These are phyloP conservation scores for Chaunax sp. DNA, from an alignment of 2,797 vertebrate genomes.

Conservation along the genomic window DNA sequence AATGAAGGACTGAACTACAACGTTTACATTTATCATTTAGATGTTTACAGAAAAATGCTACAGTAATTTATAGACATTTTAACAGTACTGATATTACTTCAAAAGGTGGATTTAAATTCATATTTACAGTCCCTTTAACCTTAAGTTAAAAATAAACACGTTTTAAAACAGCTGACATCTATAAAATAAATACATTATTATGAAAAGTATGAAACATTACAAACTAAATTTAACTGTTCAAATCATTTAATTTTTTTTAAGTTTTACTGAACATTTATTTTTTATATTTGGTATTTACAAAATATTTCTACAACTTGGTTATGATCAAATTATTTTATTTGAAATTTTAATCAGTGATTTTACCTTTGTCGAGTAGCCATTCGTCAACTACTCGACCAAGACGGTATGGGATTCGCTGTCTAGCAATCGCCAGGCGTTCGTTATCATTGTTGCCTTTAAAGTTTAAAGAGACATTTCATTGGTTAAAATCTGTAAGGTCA, in stretches of 20 bases:
- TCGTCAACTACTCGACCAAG: slow-evolving; percentile 99
- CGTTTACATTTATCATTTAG: slow-evolving; percentile 94
- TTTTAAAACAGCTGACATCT: slow-evolving; percentile 92
- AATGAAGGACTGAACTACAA: slow-evolving; percentile 68
- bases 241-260: slow-evolving; percentile 92
- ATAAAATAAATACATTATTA: slow-evolving; percentile 96
- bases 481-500: slow-evolving; percentile 99
- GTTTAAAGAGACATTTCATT: slow-evolving; percentile 99
- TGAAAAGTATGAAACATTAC: slow-evolving; percentile 91
- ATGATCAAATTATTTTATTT: slow-evolving; percentile 99
- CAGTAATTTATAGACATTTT: slow-evolving; percentile 93
- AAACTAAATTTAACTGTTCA: slow-evolving; percentile 93
- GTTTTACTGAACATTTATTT: slow-evolving; percentile 98
- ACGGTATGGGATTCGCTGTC: slow-evolving; percentile 99
- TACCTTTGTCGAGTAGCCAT: slow-evolving; percentile 99
- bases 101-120: slow-evolving; percentile 94
- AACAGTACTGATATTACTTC: slow-evolving; percentile 90
- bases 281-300: slow-evolving; percentile 98
- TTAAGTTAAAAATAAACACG: slow-evolving; percentile 95
- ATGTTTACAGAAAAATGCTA: slow-evolving; percentile 88
- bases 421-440: slow-evolving; percentile 99
- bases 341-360: slow-evolving; percentile 99
- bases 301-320: slow-evolving; percentile 91
- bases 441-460: slow-evolving; percentile 99
- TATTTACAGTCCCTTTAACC: slow-evolving; percentile 99